Conservation (phyloP, 2,888 invertebrate species). For the Stenurella melanura region DNA sequence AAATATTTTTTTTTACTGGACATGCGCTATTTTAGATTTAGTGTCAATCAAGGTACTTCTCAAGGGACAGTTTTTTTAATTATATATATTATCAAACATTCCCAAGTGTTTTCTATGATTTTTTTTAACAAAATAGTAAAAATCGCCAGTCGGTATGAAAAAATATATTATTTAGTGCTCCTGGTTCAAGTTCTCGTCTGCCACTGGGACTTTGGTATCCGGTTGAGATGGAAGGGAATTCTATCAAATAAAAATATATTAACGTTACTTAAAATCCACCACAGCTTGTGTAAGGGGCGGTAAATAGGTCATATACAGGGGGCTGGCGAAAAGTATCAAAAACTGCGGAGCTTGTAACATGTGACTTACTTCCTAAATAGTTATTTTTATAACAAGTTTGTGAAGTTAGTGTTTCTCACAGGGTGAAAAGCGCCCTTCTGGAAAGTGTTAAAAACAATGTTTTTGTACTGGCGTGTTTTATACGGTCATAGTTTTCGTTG, state of each 20-base stretch:
- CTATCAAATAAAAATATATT: constrained; percentile 73
- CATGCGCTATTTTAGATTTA: constrained; percentile 58
- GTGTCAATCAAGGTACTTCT: constrained; percentile 27
- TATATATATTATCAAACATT: constrained; percentile 30
- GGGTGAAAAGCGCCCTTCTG: too few relatives aligned
- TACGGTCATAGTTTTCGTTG: too few relatives aligned
- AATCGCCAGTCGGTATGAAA: constrained; percentile 49
- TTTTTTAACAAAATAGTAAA: constrained; percentile 32
- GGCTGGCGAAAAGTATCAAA: too few relatives aligned
- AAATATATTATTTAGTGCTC: constrained; percentile 71
- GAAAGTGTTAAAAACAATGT: too few relatives aligned
- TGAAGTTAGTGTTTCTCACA: too few relatives aligned
- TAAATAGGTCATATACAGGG: not conserved
- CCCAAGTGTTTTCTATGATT: constrained; percentile 6
- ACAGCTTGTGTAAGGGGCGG: not conserved
- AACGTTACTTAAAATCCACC: constrained; percentile 9
- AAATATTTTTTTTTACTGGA: constrained; percentile 40
- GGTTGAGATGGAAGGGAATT: constrained; percentile 80
- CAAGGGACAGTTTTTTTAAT: constrained; percentile 35
- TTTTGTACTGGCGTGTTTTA: too few relatives aligned
- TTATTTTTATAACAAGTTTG: too few relatives aligned
- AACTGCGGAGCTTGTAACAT: too few relatives aligned
- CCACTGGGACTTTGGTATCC: constrained; percentile 75
- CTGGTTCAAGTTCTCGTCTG: constrained; percentile 86
- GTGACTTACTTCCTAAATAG: too few relatives aligned